Evolutionary conservation across 2,888 invertebrate species (phyloP), one percentile per base, ranked within the genome.

Genomic region (Anticlea derivata): DNA sequence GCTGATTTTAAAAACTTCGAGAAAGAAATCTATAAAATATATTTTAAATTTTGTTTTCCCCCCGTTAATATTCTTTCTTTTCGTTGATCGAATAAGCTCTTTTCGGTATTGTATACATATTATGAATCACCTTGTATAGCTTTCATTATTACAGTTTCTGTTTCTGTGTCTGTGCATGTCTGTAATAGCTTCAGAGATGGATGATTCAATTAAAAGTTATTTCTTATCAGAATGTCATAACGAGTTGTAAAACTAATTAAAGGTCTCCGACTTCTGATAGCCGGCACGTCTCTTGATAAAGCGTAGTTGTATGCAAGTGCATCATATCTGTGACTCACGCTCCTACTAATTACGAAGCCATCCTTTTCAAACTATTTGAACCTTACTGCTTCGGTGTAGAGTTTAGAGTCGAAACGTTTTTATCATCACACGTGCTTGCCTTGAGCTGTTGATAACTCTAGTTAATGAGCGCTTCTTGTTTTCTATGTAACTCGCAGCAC

Each of bases 281-380:
- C 48, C 46, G 58, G 53, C 60, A 60, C 60, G 63, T 61, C 59
- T 60, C 59, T 50, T 65, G 66, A 70, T 68, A 70, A 68, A 73
- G 64, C 62, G 60, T 67, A 60, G 60, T 68, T 65, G 58, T 62
- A 70, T 66, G 69, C 71, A 66, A 61, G 71, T 73, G 75, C 77
- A 72, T 75, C 72, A 61, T 54, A 56, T 55, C 37, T 63, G 63
- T 80, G 81, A 81, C 69, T 81, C 82, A 81, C 63, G 61, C 66
- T 60, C 60, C 58, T 61, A 64, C 69, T 75, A 79, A 80, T 76
- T 78, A 75, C 76, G 69, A 65, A 68, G 50, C 62, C 48, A 23
- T 37, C 38, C 31, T 39, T 13, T 13, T 45, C 38, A 44, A 41
- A 37, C 12, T 47, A 26, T 47, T 24, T 56, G 34, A 20, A 56